Evolutionary conservation across 2,888 invertebrate genomes (phyloP).

Genomic region (Acanthopleura granulata): DNA sequence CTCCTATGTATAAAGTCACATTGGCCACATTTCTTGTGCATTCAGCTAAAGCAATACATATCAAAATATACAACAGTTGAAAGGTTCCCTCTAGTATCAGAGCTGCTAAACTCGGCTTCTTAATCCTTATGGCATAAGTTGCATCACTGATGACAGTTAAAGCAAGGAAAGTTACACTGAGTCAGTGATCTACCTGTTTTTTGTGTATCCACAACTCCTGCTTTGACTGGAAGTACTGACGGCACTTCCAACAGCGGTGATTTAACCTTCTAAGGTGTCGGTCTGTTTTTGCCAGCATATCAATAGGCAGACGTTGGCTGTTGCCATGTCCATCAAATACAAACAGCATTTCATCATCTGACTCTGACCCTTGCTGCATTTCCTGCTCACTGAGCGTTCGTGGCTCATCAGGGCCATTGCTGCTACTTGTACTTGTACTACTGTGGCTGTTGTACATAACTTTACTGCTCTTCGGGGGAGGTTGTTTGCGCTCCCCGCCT

Average conservation of each 20-base stretch:
- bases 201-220: constrained; percentile 15
- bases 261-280: not conserved
- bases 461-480: not conserved
- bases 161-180: no score
- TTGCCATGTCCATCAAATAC: constrained; percentile 13
- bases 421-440: constrained; percentile 16
- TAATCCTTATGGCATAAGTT: no score
- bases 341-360: constrained; percentile 13
- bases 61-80: no score
- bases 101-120: no score
- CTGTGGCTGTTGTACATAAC: not conserved
- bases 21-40: no score
- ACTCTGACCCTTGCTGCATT: constrained; percentile 2
- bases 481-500: not conserved
- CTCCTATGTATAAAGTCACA: no score
- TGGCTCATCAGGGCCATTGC: constrained; percentile 15
- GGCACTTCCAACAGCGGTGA: constrained; percentile 12
- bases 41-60: no score
- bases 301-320: constrained; percentile 9
- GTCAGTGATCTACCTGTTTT: not conserved
- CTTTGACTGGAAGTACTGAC: constrained; percentile 3
- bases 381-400: constrained; percentile 9
- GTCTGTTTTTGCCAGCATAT: constrained; percentile 10
- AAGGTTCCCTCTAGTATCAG: no score
- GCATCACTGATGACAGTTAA: no score